Percentiles rank a stretch among this genome's conserved stretches.
These are phyloP conservation scores for Penelope pileata DNA, from an alignment of 2,113 vertebrate genomes.

Conservation along the genomic window DNA sequence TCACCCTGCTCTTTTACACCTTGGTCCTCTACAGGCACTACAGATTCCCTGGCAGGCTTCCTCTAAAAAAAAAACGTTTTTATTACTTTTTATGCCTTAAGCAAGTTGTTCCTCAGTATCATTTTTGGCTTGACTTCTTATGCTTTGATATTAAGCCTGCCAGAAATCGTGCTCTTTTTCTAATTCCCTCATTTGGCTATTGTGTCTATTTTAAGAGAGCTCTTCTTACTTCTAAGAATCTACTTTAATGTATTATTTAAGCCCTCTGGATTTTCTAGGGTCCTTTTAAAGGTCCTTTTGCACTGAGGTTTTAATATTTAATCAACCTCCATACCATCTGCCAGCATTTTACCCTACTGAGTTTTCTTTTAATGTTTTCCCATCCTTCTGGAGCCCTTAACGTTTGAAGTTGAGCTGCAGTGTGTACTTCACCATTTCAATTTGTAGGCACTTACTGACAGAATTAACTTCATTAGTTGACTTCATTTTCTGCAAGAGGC, in stretches of 20 bases:
- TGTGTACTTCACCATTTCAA: background rate
- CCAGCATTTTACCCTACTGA: background rate
- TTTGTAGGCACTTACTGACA: background rate
- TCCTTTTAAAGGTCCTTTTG: background rate
- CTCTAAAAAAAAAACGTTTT: background rate
- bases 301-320: background rate
- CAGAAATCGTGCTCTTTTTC: background rate
- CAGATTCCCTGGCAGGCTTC: background rate
- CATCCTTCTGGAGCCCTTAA: background rate
- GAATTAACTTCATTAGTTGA: background rate
- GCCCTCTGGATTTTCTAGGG: background rate
- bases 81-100: background rate
- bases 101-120: conserved; percentile 7
- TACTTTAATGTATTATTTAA: background rate
- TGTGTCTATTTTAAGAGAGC: background rate
- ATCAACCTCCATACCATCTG: background rate
- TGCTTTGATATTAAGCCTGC: background rate
- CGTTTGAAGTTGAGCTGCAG: background rate
- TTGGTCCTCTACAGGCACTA: background rate
- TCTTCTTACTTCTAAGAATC: background rate
- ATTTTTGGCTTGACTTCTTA: conserved; percentile 37
- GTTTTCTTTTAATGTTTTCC: background rate
- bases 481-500: background rate
- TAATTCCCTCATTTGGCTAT: background rate
- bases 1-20: background rate